These are phyloP conservation scores for Amphipyra tragopoginis DNA, from an alignment of 2,888 invertebrate species.

Conservation along the genomic window DNA sequence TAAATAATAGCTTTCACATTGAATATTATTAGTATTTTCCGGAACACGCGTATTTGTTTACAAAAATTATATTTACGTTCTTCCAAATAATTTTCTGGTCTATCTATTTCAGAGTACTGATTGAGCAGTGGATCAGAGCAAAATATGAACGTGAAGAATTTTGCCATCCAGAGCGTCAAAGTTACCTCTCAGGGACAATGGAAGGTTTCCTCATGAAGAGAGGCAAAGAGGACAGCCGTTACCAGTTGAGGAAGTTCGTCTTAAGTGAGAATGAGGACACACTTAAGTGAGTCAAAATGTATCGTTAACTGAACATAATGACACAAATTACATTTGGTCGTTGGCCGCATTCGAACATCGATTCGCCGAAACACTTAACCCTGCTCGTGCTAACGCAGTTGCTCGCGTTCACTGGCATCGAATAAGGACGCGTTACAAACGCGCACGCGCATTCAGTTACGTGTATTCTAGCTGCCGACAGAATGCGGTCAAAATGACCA, in stretches of 20 bases:
- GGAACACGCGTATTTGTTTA: too few species aligned
- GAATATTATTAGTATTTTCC: too few species aligned
- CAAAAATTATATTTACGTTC: too few species aligned
- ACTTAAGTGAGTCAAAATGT: slow-evolving; percentile 89
- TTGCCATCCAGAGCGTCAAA: slow-evolving; percentile 94
- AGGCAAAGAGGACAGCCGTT: slow-evolving; percentile 96
- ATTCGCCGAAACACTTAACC: slow-evolving; percentile 58
- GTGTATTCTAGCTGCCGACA: slow-evolving; percentile 22
- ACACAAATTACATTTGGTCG: slow-evolving; percentile 58
- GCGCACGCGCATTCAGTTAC: slow-evolving; percentile 16
- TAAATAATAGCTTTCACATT: too few species aligned
- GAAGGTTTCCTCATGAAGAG: slow-evolving; percentile 97
- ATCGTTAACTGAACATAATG: slow-evolving; percentile 55
- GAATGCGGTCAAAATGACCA: slow-evolving; percentile 57
- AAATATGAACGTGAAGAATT: slow-evolving; percentile 97
- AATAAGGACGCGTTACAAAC: slow-evolving; percentile 32
- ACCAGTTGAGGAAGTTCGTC: slow-evolving; percentile 95
- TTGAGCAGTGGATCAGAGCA: slow-evolving; percentile 97
- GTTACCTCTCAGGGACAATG: slow-evolving; percentile 94
- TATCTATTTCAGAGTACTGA: slow-evolving; percentile 92
- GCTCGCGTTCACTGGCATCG: slow-evolving; percentile 30
- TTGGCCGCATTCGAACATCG: slow-evolving; percentile 58
- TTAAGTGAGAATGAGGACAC: slow-evolving; percentile 95
- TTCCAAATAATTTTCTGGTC: too few species aligned
- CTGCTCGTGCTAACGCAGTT: slow-evolving; percentile 37